These are phyloP conservation scores for Drosophila aldrichi DNA, from an alignment of 2,888 invertebrate species.

Conservation along the genomic window DNA sequence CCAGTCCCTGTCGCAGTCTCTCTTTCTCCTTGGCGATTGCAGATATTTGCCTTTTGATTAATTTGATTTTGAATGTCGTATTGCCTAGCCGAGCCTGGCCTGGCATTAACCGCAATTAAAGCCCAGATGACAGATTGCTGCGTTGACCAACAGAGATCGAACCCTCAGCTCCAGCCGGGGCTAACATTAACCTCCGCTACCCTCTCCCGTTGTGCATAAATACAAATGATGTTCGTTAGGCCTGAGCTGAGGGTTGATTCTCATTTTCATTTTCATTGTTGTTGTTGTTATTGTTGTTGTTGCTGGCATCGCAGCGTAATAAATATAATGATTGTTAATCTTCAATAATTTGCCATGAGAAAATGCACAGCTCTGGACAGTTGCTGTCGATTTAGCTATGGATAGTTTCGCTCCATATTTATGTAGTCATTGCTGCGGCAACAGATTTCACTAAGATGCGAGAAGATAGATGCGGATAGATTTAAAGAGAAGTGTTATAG, in stretches of 20 bases:
- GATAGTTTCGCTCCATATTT: slow-evolving; percentile 57
- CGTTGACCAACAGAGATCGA: slow-evolving; percentile 58
- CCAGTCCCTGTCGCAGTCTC: not conserved
- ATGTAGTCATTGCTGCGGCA: slow-evolving; percentile 7
- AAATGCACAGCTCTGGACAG: slow-evolving; percentile 60
- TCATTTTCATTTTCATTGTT: not conserved
- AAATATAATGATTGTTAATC: slow-evolving; percentile 81
- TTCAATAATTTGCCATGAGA: slow-evolving; percentile 80
- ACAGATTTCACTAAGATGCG: not conserved
- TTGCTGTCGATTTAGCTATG: slow-evolving; percentile 52
- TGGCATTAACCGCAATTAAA: slow-evolving; percentile 69
- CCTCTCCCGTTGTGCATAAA: slow-evolving; percentile 15
- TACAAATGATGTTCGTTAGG: slow-evolving; percentile 67
- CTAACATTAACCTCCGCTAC: not conserved
- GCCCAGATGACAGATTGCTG: slow-evolving; percentile 75
- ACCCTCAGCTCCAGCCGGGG: slow-evolving; percentile 49
- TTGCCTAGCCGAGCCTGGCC: slow-evolving; percentile 10
- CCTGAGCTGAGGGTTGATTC: slow-evolving; percentile 60
- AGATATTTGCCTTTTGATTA: slow-evolving; percentile 66
- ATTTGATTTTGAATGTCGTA: slow-evolving; percentile 65
- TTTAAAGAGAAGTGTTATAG: not conserved
- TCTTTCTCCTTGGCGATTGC: slow-evolving; percentile 44
- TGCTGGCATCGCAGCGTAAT: slow-evolving; percentile 60
- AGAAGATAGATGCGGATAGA: not conserved
- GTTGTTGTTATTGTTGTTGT: slow-evolving; percentile 27